These are phyloP conservation scores for Pagrus major DNA, from an alignment of 2,113 vertebrate genomes.

Conservation along the genomic window DNA sequence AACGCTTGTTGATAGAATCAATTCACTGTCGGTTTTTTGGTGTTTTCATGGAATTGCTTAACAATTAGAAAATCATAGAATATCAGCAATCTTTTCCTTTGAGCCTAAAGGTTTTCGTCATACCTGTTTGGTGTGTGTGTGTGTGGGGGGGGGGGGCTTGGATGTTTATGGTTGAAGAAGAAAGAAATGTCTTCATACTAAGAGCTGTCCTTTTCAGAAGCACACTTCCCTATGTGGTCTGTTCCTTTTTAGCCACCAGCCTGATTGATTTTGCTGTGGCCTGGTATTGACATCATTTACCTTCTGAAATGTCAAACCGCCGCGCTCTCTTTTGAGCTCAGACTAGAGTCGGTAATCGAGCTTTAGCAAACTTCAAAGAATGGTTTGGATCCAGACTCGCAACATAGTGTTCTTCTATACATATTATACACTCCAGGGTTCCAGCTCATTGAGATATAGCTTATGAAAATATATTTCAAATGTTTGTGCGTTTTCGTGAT, in stretches of 20 bases:
- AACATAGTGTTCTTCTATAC: conserved; percentile 25
- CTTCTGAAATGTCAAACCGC: conserved; percentile 60
- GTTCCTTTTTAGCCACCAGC: neutral
- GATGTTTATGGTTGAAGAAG: neutral
- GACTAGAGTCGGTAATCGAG: conserved; percentile 56
- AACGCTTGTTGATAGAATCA: neutral
- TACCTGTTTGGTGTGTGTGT: neutral
- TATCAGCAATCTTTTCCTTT: neutral
- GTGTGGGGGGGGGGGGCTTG: neutral
- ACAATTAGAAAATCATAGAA: neutral
- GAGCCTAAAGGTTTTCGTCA: neutral
- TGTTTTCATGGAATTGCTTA: neutral
- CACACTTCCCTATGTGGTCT: neutral
- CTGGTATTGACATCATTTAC: conserved; percentile 39
- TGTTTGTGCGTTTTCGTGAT: neutral
- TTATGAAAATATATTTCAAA: conserved; percentile 12
- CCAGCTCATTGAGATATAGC: conserved; percentile 36
- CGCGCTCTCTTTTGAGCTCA: conserved; percentile 25
- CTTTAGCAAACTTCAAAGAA: conserved; percentile 57
- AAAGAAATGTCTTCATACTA: neutral
- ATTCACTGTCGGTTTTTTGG: neutral
- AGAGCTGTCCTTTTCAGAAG: neutral
- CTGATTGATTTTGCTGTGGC: conserved; percentile 28
- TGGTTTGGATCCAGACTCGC: conserved; percentile 24
- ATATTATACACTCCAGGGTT: conserved; percentile 17